Evolutionary conservation across 1,140 invertebrate genomes (phyloP), one percentile per base, ranked within the genome.

Genomic region (Homarus americanus): DNA sequence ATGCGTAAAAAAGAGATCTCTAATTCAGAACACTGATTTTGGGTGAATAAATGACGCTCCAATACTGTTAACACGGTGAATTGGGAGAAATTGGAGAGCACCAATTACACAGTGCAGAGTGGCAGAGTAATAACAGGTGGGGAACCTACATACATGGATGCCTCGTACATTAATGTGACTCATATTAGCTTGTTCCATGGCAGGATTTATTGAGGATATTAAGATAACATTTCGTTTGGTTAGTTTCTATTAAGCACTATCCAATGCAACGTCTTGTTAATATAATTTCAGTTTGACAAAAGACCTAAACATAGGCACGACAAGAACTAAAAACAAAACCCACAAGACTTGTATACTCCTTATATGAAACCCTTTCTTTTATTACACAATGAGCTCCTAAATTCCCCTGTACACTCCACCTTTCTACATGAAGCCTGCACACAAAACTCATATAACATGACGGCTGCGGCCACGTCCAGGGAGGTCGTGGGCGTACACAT

Each of bases 371-470:
- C 63, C n/a, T 69, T 49, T 69, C n/a, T 69, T 69, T 69, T 28
- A 32, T 32, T 28, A 69, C 63, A 69, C n/a, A 69, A 9, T 24
- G 17, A 32, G 32, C n/a, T 28, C 5, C 5, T 24, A 5, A n/a
- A 24, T 24, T 5, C 5, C 66, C 7, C 66, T 24, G 4, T 5
- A 24, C 66, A 69, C 66, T 24, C 24, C 36, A 38, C 40, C 75
- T 9, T n/a, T 24, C n/a, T 38, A 78, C 75, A 78, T 66, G 63
- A 41, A 83, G 36, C 34, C 82, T 66, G 36, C 63, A 58, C 63
- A 83, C 82, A 66, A 34, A 85, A 75, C 41, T 75, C 40, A n/a
- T 40, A 17, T 75, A 85, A 72, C 83, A 85, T 75, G 72, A 75
- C 76, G 76, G 76, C 76, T 40, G 40, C 40, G 24, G 24, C 76